Evolutionary conservation across 2,888 invertebrate genomes (phyloP).

Genomic region (Meiosimyza platycephala): DNA sequence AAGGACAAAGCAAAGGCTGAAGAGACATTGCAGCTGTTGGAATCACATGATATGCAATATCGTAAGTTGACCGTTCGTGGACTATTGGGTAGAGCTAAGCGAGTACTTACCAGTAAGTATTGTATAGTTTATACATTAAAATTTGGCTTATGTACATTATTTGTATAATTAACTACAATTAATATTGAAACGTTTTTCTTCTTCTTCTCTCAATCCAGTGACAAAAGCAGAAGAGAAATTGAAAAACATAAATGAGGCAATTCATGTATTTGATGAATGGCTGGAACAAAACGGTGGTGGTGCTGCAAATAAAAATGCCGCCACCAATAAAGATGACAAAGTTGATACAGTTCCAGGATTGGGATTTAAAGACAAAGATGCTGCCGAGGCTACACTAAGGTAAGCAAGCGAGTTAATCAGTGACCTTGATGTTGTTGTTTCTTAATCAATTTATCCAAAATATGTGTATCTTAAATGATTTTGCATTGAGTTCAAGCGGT

Average conservation of each 20-base stretch:
- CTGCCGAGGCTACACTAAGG: slow-evolving; percentile 77
- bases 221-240: slow-evolving; percentile 79
- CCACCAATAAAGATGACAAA: slow-evolving; percentile 70
- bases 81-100: slow-evolving; percentile 70
- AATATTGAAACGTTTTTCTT: slow-evolving; percentile 9
- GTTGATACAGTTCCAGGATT: slow-evolving; percentile 78
- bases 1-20: slow-evolving; percentile 78
- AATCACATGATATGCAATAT: slow-evolving; percentile 75
- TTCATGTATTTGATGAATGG: slow-evolving; percentile 78
- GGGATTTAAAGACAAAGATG: slow-evolving; percentile 82
- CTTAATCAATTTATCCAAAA: too few relatives aligned
- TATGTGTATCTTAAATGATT: too few relatives aligned
- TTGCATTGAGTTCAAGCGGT: too few relatives aligned
- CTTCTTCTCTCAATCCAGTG: slow-evolving; percentile 66
- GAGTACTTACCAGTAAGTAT: slow-evolving; percentile 68
- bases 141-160: too few relatives aligned
- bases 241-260: slow-evolving; percentile 76
- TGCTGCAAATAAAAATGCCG: slow-evolving; percentile 64
- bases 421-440: too few relatives aligned
- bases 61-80: slow-evolving; percentile 74
- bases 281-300: slow-evolving; percentile 69
- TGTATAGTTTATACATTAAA: neutral
- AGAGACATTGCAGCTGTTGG: slow-evolving; percentile 74
- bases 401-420: slow-evolving; percentile 47
- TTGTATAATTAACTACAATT: neutral